These are phyloP conservation scores for Hypomecis atomaria DNA, from an alignment of 2,888 invertebrate species.

Conservation along the genomic window DNA sequence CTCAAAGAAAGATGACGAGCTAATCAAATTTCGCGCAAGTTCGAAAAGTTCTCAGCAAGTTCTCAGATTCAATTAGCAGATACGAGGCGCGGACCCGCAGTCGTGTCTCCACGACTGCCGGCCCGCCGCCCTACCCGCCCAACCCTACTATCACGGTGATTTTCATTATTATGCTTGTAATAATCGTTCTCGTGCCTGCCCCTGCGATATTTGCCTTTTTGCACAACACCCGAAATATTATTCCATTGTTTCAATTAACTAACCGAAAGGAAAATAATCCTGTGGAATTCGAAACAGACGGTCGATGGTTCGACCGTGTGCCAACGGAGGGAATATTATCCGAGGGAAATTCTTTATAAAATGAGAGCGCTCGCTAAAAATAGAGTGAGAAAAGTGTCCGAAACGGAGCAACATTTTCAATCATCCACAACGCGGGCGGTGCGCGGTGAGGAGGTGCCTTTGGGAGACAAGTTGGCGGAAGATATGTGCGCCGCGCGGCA, in stretches of 20 bases:
- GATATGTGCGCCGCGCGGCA: conserved; percentile 44
- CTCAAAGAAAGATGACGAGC: conserved; percentile 72
- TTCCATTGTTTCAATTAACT: conserved; percentile 45
- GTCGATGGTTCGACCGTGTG: conserved; percentile 21
- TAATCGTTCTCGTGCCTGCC: conserved; percentile 46
- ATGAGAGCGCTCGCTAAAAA: conserved; percentile 24
- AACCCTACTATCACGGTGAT: conserved; percentile 47
- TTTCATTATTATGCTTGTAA: conserved; percentile 55
- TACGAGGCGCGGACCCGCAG: conserved; percentile 56
- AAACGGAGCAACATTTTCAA: conserved; percentile 42
- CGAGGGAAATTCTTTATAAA: conserved; percentile 20
- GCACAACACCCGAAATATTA: conserved; percentile 39
- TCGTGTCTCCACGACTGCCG: conserved; percentile 38
- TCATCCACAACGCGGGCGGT: conserved; percentile 43
- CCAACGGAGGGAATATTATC: conserved; percentile 15
- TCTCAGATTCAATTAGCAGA: conserved; percentile 80
- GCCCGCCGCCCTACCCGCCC: conserved; percentile 35
- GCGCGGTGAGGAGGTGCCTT: conserved; percentile 41
- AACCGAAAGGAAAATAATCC: conserved; percentile 38
- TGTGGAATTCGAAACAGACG: conserved; percentile 35
- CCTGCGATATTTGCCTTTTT: conserved; percentile 45
- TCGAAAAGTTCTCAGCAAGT: conserved; percentile 71
- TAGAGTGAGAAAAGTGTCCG: conserved; percentile 26
- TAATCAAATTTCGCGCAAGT: conserved; percentile 77
- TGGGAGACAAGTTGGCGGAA: conserved; percentile 41